Conservation (phyloP, 2,888 invertebrate species). For the Diaprepes abbreviatus region DNA sequence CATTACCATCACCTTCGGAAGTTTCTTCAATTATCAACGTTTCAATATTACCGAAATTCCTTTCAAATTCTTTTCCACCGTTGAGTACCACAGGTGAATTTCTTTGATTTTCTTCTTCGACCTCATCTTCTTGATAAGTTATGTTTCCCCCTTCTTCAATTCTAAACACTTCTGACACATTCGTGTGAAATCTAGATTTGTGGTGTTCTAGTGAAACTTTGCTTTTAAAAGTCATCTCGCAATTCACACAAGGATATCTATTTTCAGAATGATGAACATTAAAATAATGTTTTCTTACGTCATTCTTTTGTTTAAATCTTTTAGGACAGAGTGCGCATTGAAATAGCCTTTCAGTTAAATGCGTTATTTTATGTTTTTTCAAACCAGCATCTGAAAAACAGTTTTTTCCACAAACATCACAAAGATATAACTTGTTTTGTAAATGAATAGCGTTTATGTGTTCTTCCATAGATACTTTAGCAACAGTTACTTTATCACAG, state of each 20-base stretch:
- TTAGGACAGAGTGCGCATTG: constrained; percentile 46
- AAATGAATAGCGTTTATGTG: constrained; percentile 36
- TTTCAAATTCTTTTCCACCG: background rate
- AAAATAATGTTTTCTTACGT: constrained; percentile 54
- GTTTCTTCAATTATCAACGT: constrained; percentile 11
- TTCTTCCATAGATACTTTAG: constrained; percentile 40
- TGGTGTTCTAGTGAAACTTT: constrained; percentile 2
- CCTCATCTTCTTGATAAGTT: background rate
- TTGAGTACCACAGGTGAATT: no score
- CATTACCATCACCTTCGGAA: background rate
- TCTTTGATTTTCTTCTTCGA: background rate
- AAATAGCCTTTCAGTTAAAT: constrained; percentile 31
- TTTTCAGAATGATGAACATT: background rate
- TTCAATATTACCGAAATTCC: background rate
- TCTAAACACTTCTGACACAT: no score
- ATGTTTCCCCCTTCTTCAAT: background rate
- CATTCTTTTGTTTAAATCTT: constrained; percentile 46
- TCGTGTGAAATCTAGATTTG: background rate
- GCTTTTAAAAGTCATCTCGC: background rate
- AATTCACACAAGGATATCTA: background rate
- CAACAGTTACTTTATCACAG: constrained; percentile 43
- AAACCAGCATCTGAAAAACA: constrained; percentile 69
- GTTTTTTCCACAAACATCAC: constrained; percentile 64
- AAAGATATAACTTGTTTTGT: constrained; percentile 6
- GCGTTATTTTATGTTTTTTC: constrained; percentile 64